Base-by-base conservation (phyloP, 2,888 invertebrate species). In the Drepana falcataria region DNA sequence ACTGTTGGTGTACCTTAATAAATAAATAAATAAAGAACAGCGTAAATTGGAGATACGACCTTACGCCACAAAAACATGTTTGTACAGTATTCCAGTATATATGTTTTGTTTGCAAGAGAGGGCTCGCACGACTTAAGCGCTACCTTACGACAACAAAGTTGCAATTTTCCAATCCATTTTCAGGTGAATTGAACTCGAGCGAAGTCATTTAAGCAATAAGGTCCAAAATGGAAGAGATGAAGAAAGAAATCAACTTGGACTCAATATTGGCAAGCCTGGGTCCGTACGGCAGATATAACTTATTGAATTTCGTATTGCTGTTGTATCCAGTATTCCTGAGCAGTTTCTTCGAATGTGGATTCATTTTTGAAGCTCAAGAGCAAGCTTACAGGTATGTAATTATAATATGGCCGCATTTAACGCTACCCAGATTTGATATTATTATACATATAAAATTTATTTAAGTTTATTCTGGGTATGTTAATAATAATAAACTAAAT, bases 221-320 rank as follows among this genome's bases (percentile, higher is more conserved):
- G 44, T 6, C 3, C 44, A 72, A 55, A 53, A 83, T 85, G 81
- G 83, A 87, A 64, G 88, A 86, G 47, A 72, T 72, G 48, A 87
- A 81, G 73, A 90, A 86, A 71, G 86, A 86, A 74, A 87, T 89
- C 66, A 91, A 91, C 73, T 72, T 91, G 60, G 91, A 91, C 75
- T 88, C 89, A 2, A 69, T 91, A 35, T 72, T 91, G 34, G 89
- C 89, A 59, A 87, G 84, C 49, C 70, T 91, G 53, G 88, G 89
- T n/a, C 88, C 90, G 35, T 85, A 89, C 57, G 86, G 90, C 7
- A 76, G 87, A 59, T 91, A 87, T 70, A 91, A 91, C 69, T 68
- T 90, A 48, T 67, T 91, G 61, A 89, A 89, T 67, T 91, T 89
- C 63, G 85, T 82, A 5, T 65, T 91, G 1, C 68, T 91, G 1